Evolutionary conservation across 1,140 invertebrate genomes (phyloP), one percentile per base, ranked within the genome.

Genomic region (Ruditapes philippinarum): DNA sequence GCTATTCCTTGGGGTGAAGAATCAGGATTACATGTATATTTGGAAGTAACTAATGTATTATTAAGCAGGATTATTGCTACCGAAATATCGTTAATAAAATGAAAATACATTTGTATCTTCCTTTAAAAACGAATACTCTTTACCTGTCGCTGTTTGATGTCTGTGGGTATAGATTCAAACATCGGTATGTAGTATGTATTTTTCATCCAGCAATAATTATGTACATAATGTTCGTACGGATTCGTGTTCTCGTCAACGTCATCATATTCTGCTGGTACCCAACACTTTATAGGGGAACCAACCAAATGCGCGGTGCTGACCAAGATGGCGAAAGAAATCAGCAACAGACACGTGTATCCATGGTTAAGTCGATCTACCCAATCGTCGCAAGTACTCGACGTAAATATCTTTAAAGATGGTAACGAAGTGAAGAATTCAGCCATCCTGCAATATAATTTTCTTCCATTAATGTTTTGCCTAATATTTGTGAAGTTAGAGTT

Each of bases 201-300:
- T 95, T 99, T 98, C 94, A 99, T 98, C 98, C 98, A 99, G 96
- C 98, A 99, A 96, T 98, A 98, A 60, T 98, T 98, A 96, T 99
- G 98, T 93, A 98, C 97, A 85, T 95, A 96, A n/a, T 93, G 91
- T 33, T 93, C 92, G 88, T 92, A 91, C 7, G 68, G 36, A 79
- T 87, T 84, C 11, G 93, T 76, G 9, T 62, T 1, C 19, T 7
- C 25, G 25, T 62, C 57, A 9, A 28, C n/a, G 3, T 62, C n/a
- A n/a, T 54, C 51, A 62, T 92, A 93, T 40, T 93, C 92, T 45
- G 91, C 93, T 12, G 93, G 93, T 73, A 89, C 86, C 95, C 95
- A 95, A 87, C 95, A 95, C 79, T 95, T 91, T 22, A 95, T 94
- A 5, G 94, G 92, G 62, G 98, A 91, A 19, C 93, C 94, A 17